Conservation (phyloP, 30 jellyfish, hydroid and myxozoan genomes). For the Rhopilema esculentum region DNA sequence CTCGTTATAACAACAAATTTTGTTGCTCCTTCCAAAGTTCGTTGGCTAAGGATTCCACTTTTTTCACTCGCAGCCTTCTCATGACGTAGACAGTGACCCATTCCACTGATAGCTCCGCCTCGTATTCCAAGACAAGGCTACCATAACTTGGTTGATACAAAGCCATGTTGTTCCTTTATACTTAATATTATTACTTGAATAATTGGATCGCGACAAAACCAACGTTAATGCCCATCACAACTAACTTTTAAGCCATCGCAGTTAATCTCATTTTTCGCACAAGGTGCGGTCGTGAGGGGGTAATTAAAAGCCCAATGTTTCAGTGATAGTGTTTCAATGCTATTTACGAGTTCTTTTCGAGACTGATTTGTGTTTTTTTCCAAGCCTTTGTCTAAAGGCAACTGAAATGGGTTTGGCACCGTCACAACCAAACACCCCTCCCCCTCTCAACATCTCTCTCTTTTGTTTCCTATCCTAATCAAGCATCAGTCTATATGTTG, state of each 20-base stretch:
- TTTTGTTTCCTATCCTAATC: too few species aligned
- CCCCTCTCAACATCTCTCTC: too few species aligned
- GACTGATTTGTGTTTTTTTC: not conserved
- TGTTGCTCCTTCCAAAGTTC: too few species aligned
- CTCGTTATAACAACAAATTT: too few species aligned
- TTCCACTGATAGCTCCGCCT: not conserved
- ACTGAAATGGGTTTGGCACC: too few species aligned
- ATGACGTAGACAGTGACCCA: not conserved
- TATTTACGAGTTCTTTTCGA: not conserved
- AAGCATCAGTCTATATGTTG: too few species aligned
- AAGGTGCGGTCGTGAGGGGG: not conserved
- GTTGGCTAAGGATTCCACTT: too few species aligned
- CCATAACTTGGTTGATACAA: not conserved
- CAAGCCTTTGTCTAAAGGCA: not conserved
- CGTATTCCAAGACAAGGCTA: not conserved
- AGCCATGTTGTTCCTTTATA: not conserved
- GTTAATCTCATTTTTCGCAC: not conserved
- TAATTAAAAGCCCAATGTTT: not conserved
- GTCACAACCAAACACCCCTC: not conserved
- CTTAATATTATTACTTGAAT: not conserved
- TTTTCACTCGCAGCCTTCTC: not conserved
- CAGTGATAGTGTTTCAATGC: not conserved
- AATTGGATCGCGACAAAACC: not conserved
- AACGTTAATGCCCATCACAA: not conserved
- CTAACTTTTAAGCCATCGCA: not conserved